A percentile compares a stretch with the other conserved stretches of the same genome.
phyloP scores from a whole-genome alignment of 2,113 vertebrate species.

The Amphilophus citrinellus region DNA sequence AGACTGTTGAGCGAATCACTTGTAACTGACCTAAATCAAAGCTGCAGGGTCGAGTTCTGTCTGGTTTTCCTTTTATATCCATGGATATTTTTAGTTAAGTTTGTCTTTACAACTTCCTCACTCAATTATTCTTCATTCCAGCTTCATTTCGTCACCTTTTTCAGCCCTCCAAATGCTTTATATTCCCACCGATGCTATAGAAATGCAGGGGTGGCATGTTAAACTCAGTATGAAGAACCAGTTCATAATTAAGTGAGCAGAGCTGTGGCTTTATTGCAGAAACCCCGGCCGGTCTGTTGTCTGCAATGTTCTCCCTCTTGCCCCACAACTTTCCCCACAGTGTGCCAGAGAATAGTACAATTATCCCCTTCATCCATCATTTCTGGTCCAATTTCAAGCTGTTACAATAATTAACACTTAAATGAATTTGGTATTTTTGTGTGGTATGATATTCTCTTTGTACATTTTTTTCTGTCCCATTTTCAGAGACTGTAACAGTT shows the following conservation, averaged over 20 bases:
- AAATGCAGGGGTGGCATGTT: slow-evolving; percentile 61
- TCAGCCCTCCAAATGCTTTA: slow-evolving; percentile 7
- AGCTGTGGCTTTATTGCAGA: slow-evolving; percentile 37
- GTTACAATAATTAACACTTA: neutral
- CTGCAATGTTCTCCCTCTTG: slow-evolving; percentile 11
- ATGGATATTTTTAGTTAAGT: neutral
- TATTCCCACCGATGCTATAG: slow-evolving; percentile 30
- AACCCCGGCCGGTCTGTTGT: slow-evolving; percentile 30
- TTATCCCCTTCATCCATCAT: slow-evolving; percentile 41
- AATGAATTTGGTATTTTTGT: neutral
- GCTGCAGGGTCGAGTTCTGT: neutral
- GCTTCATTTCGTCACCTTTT: neutral
- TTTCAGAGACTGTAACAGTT: neutral
- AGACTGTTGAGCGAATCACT: slow-evolving; percentile 11
- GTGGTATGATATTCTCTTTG: neutral
- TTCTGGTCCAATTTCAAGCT: slow-evolving; percentile 14
- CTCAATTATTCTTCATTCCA: slow-evolving; percentile 36
- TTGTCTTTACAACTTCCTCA: slow-evolving; percentile 1
- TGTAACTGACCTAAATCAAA: slow-evolving; percentile 17
- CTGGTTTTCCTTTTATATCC: neutral
- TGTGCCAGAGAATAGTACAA: slow-evolving; percentile 35
- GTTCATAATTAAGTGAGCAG: slow-evolving; percentile 62
- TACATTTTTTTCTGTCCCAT: neutral
- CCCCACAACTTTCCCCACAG: slow-evolving; percentile 5
- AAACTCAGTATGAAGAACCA: slow-evolving; percentile 28